Evolutionary conservation across 1,140 invertebrate genomes (phyloP), one percentile per base, ranked within the genome.

Genomic region (Agrypnia vestita): DNA sequence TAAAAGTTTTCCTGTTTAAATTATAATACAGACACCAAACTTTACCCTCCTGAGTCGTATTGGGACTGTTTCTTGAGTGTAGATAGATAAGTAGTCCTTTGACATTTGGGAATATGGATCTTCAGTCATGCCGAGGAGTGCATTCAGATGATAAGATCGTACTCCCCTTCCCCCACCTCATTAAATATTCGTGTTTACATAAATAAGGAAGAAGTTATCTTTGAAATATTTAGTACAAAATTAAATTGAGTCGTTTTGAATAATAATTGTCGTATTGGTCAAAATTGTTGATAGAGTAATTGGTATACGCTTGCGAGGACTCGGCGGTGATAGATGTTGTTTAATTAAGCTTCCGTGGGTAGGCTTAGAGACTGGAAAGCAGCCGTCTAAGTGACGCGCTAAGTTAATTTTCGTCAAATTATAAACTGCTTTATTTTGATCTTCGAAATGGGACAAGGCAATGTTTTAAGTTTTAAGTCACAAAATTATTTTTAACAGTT

Each of bases 241-340:
- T 71, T 71, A 51, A 71, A 51, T 71, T 71, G 67, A 71, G 44
- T 71, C 67, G 67, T 71, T 71, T 71, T 71, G 17, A 71, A 69
- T 69, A 71, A 53, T 71, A 71, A 21, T 69, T 47, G 67, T 71
- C 67, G 67, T 71, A 21, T 13, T 71, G 44, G 67, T 71, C 67
- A 71, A 35, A 71, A 51, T 51, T 51, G 67, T 71, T 71, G 46
- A 71, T 71, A 71, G 67, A 9, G 15, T 71, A 71, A 51, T 71
- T 46, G 46, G 67, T 71, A 17, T 51, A 47, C 19, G 49, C 49
- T 51, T 51, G 59, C 25, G 7, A 25, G 21, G 67, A 71, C 15
- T 71, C 49, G 67, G 21, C 49, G 67, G 49, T 71, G 19, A n/a
- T 71, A 71, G 67, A 49, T 71, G 67, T 71, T 71, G 67, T 71